Evolutionary conservation across 2,888 invertebrate species (phyloP), one percentile per base, ranked within the genome.

Genomic region (Amiota communis): DNA sequence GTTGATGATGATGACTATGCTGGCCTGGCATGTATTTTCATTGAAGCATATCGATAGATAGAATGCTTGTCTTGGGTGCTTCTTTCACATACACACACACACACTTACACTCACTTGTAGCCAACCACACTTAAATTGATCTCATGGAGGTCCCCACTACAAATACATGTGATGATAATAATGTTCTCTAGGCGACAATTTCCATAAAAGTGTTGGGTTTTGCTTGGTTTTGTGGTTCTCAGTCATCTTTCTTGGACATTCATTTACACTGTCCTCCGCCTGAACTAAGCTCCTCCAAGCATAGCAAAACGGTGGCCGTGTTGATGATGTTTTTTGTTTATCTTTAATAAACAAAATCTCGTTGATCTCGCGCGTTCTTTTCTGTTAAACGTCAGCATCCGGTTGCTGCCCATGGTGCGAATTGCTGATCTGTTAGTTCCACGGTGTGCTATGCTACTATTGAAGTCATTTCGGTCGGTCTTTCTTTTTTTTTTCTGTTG

Each of bases 1-100:
- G 85, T 77, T 87, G 86, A 87, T 88, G 86, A 86, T 87, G 88
- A 83, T 86, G 83, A 83, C 86, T 83, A 80, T 86, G 86, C 79
- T 68, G 78, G 77, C 68, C 17, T 74, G 76, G 84, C 86, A 80
- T 81, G 80, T 78, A 81, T 77, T 85, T 87, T 87, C 82, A 84
- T 83, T 88, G 82, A 81, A 86, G 83, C 87, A 79, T 85, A 84
- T 86, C 87, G 85, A 87, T 87, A 83, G 72, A 74, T 73, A 56
- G 70, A 81, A 79, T 77, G 36, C 36, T 36, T 75, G 73, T 76
- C 77, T 76, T 72, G 78, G 74, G 70, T 74, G 72, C 56, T 53
- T 72, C 61, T 53, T 56, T 74, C 76, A 67, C 15, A 13, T 46
- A 48, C 36, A 20, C 20, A 51, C 53, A 20, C 48, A 67, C 67